A percentile compares a stretch with the other conserved stretches of the same genome.
phyloP scores from a whole-genome alignment of 2,113 vertebrate genomes.

The Oxyruncus cristatus region DNA sequence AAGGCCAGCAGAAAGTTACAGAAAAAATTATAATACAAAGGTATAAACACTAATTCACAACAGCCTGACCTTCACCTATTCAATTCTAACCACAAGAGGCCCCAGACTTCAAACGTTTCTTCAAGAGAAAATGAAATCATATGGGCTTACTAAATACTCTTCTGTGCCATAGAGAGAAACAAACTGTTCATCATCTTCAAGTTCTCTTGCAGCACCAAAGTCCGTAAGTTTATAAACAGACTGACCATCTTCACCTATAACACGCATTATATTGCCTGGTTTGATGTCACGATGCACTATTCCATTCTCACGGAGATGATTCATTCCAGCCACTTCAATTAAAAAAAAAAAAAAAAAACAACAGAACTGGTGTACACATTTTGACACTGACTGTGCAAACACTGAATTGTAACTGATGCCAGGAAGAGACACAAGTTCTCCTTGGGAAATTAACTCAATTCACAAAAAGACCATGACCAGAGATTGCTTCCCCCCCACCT shows the following conservation, averaged over 20 bases:
- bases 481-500: background rate
- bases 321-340: constrained; percentile 93
- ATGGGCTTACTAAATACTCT: constrained; percentile 90
- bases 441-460: background rate
- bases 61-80: background rate
- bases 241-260: constrained; percentile 93
- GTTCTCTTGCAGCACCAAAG: constrained; percentile 93
- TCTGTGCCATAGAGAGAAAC: constrained; percentile 98
- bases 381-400: background rate
- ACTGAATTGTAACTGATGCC: background rate
- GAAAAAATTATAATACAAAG: background rate
- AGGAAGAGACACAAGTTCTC: background rate
- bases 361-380: background rate
- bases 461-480: background rate
- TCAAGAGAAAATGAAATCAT: background rate
- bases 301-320: constrained; percentile 95
- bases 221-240: constrained; percentile 98
- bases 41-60: background rate
- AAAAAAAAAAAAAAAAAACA: background rate
- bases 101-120: background rate
- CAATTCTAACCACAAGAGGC: background rate
- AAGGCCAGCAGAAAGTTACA: background rate
- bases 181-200: constrained; percentile 98
- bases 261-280: constrained; percentile 97
- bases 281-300: constrained; percentile 98